phyloP scores from a whole-genome alignment of 2,797 vertebrate species.

The Kryptolebias ocellatus region DNA sequence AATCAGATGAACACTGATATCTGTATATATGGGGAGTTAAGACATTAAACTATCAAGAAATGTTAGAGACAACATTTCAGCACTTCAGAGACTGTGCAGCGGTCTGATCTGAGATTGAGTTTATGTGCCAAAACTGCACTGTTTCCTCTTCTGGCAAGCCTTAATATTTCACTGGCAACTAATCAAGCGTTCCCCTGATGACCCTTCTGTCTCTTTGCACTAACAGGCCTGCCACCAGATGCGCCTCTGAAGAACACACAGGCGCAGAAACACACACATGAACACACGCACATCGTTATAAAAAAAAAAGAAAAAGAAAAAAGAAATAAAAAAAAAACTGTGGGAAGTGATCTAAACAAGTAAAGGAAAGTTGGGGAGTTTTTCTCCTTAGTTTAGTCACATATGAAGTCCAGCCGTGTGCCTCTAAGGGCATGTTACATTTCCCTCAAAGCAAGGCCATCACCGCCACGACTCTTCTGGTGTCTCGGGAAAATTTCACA shows the following conservation, averaged over 20 bases:
- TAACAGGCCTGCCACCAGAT: slow-evolving; percentile 84
- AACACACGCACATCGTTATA: slow-evolving; percentile 27
- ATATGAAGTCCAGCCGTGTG: slow-evolving; percentile 52
- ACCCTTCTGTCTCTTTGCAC: slow-evolving; percentile 82
- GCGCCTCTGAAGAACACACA: slow-evolving; percentile 73
- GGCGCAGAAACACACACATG: slow-evolving; percentile 25
- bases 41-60: slow-evolving; percentile 43
- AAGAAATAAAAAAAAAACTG: slow-evolving; percentile 51
- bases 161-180: slow-evolving; percentile 76
- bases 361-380: slow-evolving; percentile 56
- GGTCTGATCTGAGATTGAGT: slow-evolving; percentile 64
- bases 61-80: slow-evolving; percentile 55
- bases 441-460: slow-evolving; percentile 56
- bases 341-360: slow-evolving; percentile 58
- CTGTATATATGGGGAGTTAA: slow-evolving; percentile 43
- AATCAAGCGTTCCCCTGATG: slow-evolving; percentile 82
- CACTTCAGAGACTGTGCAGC: slow-evolving; percentile 49
- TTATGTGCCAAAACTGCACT: slow-evolving; percentile 74
- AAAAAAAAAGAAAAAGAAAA: slow-evolving; percentile 53
- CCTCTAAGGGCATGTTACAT: slow-evolving; percentile 52
- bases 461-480: slow-evolving; percentile 52
- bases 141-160: slow-evolving; percentile 77
- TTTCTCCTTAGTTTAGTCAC: slow-evolving; percentile 56
- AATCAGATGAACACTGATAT: slow-evolving; percentile 48
- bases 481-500: slow-evolving; percentile 68